Base-by-base conservation (phyloP, 1,140 invertebrate genomes). In the Drosophila varians region DNA sequence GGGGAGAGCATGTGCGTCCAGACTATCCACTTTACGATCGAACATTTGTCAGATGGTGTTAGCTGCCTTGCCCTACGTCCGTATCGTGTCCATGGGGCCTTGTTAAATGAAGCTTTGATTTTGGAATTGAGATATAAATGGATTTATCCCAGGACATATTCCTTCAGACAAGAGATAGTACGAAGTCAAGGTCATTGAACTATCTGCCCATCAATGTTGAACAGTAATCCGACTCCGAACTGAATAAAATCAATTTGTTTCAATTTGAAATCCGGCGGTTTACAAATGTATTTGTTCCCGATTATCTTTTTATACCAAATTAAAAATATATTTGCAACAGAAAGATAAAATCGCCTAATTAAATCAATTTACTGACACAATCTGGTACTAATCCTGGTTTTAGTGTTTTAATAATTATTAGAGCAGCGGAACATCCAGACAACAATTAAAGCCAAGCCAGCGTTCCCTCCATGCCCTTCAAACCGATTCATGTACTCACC, bases 401-500 rank as follows among this genome's bases (percentile, higher is more conserved):
- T 46, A 46, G 3, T 18, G 9, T 38, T 38, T 38, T 38, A 38
- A 16, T 14, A 6, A 3, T n/a, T 14, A 16, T 43, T 26, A 26
- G 4, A 9, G 28, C 28, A 49, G 1, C 19, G 2, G 40, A 26
- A 21, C 68, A 72, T 28, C 25, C 31, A 47, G 19, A 47, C 34
- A 38, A 70, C 42, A 62, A 23, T 36, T 36, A 52, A 58, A 74
- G 51, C 40, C 47, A 23, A 57, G 18, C 61, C 51, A 46, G 34
- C 58, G 46, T 9, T 18, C 28, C 14, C 6, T 23, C 31, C 16
- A 0, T 8, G 11, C 57, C 28, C 28, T n/a, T 11, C 9, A 21
- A 3, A 23, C 57, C 12, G n/a, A 19, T 18, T n/a, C 11, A 16
- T 9, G 64, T 52, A 90, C 73, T 51, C 79, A 94, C 93, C 93